phyloP scores from a whole-genome alignment of 1,140 invertebrate species.

The Drosophila simulans region DNA sequence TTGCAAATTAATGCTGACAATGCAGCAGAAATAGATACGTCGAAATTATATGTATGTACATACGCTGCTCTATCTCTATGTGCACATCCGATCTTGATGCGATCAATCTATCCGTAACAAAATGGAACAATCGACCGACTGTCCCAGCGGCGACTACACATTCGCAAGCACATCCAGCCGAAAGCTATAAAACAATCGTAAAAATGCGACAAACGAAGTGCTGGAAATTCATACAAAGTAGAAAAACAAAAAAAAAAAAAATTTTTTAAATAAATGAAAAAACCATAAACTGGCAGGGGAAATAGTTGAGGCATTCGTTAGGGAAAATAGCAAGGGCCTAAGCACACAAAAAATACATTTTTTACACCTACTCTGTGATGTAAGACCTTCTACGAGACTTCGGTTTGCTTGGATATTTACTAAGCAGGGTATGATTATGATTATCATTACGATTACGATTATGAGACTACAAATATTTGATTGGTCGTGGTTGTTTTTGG shows the following conservation, averaged over 20 bases:
- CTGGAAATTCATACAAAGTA: constrained; percentile 23
- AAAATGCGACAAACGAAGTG: constrained; percentile 19
- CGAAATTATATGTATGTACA: background rate
- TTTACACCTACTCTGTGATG: too few species aligned
- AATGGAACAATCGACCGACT: constrained; percentile 32
- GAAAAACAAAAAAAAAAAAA: constrained; percentile 1
- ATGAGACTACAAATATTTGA: constrained; percentile 35
- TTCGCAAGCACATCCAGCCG: constrained; percentile 14
- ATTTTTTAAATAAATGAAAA: background rate
- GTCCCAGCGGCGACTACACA: background rate
- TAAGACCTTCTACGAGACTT: constrained; percentile 1
- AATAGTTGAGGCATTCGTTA: too few species aligned
- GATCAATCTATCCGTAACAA: constrained; percentile 37
- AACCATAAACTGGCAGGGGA: too few species aligned
- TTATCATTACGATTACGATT: constrained; percentile 41
- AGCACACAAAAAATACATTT: too few species aligned
- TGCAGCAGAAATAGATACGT: constrained; percentile 46
- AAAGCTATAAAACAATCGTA: constrained; percentile 37
- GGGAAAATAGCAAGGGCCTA: too few species aligned
- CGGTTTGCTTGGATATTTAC: background rate
- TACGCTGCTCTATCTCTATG: background rate
- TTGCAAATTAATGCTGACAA: constrained; percentile 71
- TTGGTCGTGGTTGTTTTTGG: background rate
- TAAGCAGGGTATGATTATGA: constrained; percentile 9
- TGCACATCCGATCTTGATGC: constrained; percentile 23